Conservation (phyloP, 2,113 vertebrate genomes). For the Protomyctophum bolini region DNA sequence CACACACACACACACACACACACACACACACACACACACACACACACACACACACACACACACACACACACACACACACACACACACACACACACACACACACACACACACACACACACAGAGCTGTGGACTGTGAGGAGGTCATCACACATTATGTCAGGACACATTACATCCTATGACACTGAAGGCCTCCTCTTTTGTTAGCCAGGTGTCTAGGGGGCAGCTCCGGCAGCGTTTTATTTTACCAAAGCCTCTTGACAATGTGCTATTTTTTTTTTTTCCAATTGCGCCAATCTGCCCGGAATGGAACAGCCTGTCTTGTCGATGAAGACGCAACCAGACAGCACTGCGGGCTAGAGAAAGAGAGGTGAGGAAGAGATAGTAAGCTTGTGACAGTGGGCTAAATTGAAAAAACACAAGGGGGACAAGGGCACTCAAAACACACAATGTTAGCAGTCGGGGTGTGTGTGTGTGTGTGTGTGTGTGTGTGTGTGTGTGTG, state of each 20-base stretch:
- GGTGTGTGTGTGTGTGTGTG: neutral
- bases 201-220: neutral
- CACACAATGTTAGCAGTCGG: neutral
- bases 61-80: slow-evolving; percentile 17
- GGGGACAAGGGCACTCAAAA: neutral
- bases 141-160: slow-evolving; percentile 58
- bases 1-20: slow-evolving; percentile 17
- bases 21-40: too few species aligned
- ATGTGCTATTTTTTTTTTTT: neutral
- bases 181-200: slow-evolving; percentile 31
- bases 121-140: slow-evolving; percentile 45
- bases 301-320: neutral
- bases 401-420: neutral
- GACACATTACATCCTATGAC: slow-evolving; percentile 61
- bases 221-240: slow-evolving; percentile 6
- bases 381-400: neutral
- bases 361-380: neutral
- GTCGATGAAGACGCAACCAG: slow-evolving; percentile 3
- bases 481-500: too few species aligned
- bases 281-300: neutral
- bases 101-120: slow-evolving; percentile 17
- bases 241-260: neutral
- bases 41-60: slow-evolving; percentile 17
- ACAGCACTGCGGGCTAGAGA: neutral
- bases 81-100: too few species aligned